Base-by-base conservation (phyloP, 2,797 vertebrate genomes). In the Natrix natrix region DNA sequence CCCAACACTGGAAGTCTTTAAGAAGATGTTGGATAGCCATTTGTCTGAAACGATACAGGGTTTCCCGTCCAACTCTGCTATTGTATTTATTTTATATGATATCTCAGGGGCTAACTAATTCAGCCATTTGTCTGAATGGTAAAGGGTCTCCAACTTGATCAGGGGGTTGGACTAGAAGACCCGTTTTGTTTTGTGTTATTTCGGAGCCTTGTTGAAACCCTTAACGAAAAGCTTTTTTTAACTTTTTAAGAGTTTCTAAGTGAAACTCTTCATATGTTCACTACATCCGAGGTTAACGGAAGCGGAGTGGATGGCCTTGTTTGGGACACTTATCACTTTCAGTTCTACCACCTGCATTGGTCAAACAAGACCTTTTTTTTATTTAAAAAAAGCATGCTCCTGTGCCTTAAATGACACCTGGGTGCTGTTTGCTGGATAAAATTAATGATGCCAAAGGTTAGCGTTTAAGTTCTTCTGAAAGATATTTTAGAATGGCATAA, bases 71-170 rank as follows among this genome's bases (percentile, higher is more conserved):
- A 37, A 37, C 32, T 37, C 1, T 37, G 32, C 32, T 37, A 37
- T 37, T 37, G 32, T 37, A 37, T 37, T 37, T 37, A 37, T 37
- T 37, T 37, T 37, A 37, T 37, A 37, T 37, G 32, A 60, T 61
- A 61, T 26, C 8, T 26, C 8, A 61, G 60, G 60, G 60, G 24
- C 60, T 61, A 37, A 37, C 32, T 37, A 37, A 37, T 37, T 37
- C 1, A 66, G 0, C 3, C 22, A 24, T 61, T 61, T 61, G 3
- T 61, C 22, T 61, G 22, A 61, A 11, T 26, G 60, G 60, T 11
- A 4, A 0, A 61, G 22, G 22, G 1, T 61, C 0, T 61, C 3
- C 24, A 0, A 24, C 60, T 0, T 26, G 1, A 26, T 22, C 24
- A 26, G 8, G 2, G 24, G 60, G 60, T 26, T 26, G 24, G 24